A percentile compares a stretch with the other conserved stretches of the same genome.
Conservation (phyloP, 2,888 invertebrate genomes). For the Magallana nippona region DNA sequence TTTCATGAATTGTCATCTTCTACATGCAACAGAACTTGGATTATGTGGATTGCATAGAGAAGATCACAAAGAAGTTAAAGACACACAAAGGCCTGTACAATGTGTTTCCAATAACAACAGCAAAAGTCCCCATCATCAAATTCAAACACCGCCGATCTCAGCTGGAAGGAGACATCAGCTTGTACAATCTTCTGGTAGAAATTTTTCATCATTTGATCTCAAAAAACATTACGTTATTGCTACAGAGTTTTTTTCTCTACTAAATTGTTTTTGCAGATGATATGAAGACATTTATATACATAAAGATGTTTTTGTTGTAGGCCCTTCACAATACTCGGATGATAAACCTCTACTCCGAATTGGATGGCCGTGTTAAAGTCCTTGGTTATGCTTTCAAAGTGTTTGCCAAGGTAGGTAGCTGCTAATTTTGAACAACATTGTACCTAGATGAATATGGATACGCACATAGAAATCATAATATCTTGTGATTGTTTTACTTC, state of each 20-base stretch:
- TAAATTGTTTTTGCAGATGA: too few species aligned
- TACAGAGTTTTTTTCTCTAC: too few species aligned
- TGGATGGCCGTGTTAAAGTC: conserved; percentile 81
- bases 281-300: background rate
- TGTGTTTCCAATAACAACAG: conserved; percentile 82
- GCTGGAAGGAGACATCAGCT: conserved; percentile 84
- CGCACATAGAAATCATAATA: background rate
- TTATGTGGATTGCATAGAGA: conserved; percentile 77
- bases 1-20: too few species aligned
- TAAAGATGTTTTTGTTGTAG: conserved; percentile 62
- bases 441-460: too few species aligned
- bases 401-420: conserved; percentile 81
- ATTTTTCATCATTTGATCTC: too few species aligned
- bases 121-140: conserved; percentile 85
- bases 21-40: conserved; percentile 73
- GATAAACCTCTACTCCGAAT: conserved; percentile 81
- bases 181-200: conserved; percentile 82
- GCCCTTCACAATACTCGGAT: conserved; percentile 82
- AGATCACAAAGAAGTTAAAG: conserved; percentile 78
- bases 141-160: conserved; percentile 79
- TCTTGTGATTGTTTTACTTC: too few species aligned
- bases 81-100: conserved; percentile 76
- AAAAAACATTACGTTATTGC: too few species aligned
- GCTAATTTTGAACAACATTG: too few species aligned
- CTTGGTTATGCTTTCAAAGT: conserved; percentile 82